phyloP scores from a whole-genome alignment of 2,888 invertebrate genomes.

The Perizoma affinitatum region DNA sequence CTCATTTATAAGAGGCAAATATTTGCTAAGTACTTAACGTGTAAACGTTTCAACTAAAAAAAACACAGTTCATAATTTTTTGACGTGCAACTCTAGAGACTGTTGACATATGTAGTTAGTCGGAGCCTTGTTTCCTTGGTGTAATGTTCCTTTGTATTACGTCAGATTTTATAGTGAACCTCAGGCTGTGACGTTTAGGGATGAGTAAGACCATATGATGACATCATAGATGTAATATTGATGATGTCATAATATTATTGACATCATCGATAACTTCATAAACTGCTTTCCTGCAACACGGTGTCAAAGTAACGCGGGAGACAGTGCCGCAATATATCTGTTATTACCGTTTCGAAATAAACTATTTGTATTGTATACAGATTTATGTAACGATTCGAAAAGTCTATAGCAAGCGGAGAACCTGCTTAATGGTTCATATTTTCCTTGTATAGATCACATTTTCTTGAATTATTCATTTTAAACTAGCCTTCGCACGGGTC shows the following conservation, averaged over 20 bases:
- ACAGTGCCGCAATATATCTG: too few species aligned
- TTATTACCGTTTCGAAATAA: too few species aligned
- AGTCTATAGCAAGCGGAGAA: too few species aligned
- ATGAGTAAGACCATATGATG: constrained; percentile 5
- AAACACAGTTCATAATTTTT: constrained; percentile 54
- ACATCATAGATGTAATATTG: constrained; percentile 21
- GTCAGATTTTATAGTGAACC: constrained; percentile 34
- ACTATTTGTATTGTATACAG: too few species aligned
- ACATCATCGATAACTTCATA: constrained; percentile 3
- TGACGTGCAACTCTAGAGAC: constrained; percentile 26
- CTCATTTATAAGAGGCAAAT: constrained; percentile 67
- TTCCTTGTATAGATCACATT: too few species aligned
- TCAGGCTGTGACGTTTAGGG: constrained; percentile 10
- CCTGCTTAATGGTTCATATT: too few species aligned
- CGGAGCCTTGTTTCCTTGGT: constrained; percentile 36
- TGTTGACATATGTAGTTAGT: constrained; percentile 51
- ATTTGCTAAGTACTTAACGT: constrained; percentile 60
- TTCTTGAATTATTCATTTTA: too few species aligned
- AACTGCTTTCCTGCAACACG: too few species aligned
- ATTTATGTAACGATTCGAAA: too few species aligned
- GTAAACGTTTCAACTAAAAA: constrained; percentile 57
- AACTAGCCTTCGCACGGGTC: too few species aligned
- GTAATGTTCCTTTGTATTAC: constrained; percentile 40
- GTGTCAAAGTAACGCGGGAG: too few species aligned
- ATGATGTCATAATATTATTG: constrained; percentile 9